Conservation (phyloP, 2,888 invertebrate species). For the Oegoconia quadripuncta region DNA sequence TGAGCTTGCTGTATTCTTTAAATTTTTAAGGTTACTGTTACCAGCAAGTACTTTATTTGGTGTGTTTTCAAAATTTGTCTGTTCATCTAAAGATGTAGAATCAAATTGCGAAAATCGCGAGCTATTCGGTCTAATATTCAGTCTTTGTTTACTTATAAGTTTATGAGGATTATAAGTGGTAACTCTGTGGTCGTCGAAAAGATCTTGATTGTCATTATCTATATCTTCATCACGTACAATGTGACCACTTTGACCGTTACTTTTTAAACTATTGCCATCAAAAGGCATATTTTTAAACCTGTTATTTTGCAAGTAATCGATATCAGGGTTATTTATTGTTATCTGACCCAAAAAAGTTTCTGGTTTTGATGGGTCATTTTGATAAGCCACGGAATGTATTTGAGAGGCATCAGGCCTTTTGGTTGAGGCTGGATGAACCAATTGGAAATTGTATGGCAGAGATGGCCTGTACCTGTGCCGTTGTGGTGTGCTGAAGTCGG, state of each 20-base stretch:
- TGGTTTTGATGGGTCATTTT: constrained; percentile 79
- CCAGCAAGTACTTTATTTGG: constrained; percentile 36
- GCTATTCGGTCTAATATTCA: constrained; percentile 52
- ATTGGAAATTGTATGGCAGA: constrained; percentile 65
- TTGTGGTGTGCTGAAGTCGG: constrained; percentile 57
- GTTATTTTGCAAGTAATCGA: constrained; percentile 65
- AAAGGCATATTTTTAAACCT: constrained; percentile 70
- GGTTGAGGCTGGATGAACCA: constrained; percentile 69
- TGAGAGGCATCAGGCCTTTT: constrained; percentile 78
- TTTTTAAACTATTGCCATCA: constrained; percentile 71
- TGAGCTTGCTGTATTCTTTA: constrained; percentile 25
- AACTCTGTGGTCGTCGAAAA: constrained; percentile 65
- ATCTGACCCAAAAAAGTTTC: constrained; percentile 82
- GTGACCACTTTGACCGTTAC: constrained; percentile 63
- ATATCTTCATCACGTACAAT: constrained; percentile 60
- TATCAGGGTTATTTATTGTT: constrained; percentile 80
- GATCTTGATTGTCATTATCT: constrained; percentile 63
- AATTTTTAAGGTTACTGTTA: constrained; percentile 13
- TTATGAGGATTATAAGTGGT: constrained; percentile 71
- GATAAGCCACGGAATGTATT: constrained; percentile 78
- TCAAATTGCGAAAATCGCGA: constrained; percentile 48
- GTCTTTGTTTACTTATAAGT: constrained; percentile 55
- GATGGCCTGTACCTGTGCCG: constrained; percentile 64
- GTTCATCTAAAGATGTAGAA: constrained; percentile 36
- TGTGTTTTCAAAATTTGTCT: constrained; percentile 30